Evolutionary conservation across 2,113 vertebrate species (phyloP).

Genomic region (Tamias sibiricus): DNA sequence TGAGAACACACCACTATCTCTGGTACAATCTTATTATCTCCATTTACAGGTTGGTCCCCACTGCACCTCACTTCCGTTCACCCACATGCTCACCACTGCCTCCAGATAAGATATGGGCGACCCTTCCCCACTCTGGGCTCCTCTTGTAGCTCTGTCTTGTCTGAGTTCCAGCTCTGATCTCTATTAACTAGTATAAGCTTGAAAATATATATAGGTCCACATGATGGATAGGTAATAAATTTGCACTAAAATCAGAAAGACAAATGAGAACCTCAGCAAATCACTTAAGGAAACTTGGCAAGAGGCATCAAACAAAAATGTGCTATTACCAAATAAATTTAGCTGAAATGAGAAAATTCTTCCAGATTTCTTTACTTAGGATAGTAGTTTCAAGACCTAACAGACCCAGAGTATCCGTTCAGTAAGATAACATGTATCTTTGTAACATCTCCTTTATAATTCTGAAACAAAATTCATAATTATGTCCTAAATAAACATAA

Average conservation of each 20-base stretch:
- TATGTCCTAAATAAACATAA: neutral
- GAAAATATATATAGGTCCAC: neutral
- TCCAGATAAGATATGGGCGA: neutral
- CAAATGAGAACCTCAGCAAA: neutral
- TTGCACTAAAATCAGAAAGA: neutral
- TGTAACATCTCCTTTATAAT: neutral
- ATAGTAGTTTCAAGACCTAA: neutral
- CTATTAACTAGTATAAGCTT: neutral
- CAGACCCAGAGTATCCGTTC: neutral
- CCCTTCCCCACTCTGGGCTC: neutral
- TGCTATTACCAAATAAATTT: conserved; percentile 11
- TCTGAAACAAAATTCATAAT: conserved; percentile 26
- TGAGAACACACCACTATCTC: no score
- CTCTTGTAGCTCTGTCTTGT: neutral
- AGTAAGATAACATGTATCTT: neutral
- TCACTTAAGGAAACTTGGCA: conserved; percentile 17
- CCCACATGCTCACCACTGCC: neutral
- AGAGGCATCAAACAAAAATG: conserved; percentile 15
- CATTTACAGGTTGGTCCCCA: neutral
- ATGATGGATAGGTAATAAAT: neutral
- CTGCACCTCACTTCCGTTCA: neutral
- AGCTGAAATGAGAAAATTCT: neutral
- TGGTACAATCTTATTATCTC: no score
- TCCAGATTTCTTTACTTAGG: neutral
- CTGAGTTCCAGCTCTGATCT: neutral